Base-by-base conservation (phyloP, 2,888 invertebrate species). In the Drosophila seclusa region DNA sequence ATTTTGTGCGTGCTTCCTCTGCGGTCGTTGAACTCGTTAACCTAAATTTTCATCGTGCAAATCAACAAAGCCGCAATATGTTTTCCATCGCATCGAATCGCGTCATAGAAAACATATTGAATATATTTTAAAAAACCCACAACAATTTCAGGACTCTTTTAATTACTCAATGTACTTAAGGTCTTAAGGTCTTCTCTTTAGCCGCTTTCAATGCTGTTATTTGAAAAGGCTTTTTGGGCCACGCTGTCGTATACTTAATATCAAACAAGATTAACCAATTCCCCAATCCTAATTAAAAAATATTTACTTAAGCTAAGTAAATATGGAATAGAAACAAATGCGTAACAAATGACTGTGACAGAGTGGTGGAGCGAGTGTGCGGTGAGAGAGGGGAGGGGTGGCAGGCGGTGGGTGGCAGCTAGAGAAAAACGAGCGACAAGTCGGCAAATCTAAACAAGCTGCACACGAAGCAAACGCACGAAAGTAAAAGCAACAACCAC, bases 21-120 rank as follows among this genome's bases (percentile, higher is more conserved):
- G 77, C 84, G 91, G 90, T 91, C 91, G 76, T 88, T 91, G 90
- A 91, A 91, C 91, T 90, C 83, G 85, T 87, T 91, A 91, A 91
- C 91, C 91, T 68, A 90, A 84, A 83, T 91, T 83, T 81, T 61
- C 55, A 60, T 64, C 60, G 68, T 66, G 76, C 70, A 79, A 82
- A 76, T 60, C 53, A 73, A 74, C 76, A 78, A n/a, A 73, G 62
- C 55, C 49, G 42, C 52, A 75, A 66, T 53, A 65, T 58, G 52
- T 34, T 67, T 16, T 48, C 31, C 21, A 49, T 7, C 40, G 49
- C 54, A 52, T 31, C 50, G 57, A 70, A 69, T 18, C 40, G 50
- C 64, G 69, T 67, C 78, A 78, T 40, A 49, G 66, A 16, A 40
- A 32, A 38, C 38, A 11, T 31, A 29, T 54, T 57, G 4, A 36